A percentile compares a stretch with the other conserved stretches of the same genome.
These are phyloP conservation scores for Oreochromis spilurus DNA, from an alignment of 2,113 vertebrate species.

Conservation along the genomic window DNA sequence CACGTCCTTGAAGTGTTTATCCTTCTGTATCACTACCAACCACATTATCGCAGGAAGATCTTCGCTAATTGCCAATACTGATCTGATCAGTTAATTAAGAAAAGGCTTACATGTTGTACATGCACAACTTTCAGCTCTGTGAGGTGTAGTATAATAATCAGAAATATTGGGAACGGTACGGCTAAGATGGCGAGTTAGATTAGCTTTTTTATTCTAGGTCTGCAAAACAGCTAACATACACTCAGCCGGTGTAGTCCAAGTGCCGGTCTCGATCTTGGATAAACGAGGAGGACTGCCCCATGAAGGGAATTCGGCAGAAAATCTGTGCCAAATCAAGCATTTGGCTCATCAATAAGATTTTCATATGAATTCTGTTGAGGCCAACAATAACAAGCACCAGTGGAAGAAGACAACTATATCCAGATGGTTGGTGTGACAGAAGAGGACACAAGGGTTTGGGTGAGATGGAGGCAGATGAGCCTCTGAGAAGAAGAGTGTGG, in stretches of 20 bases:
- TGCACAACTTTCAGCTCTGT: neutral
- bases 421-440: neutral
- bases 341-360: neutral
- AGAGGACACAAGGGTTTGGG: neutral
- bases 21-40: neutral
- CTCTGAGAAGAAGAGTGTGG: neutral
- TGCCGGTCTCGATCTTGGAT: neutral
- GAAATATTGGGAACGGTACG: neutral
- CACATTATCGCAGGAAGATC: neutral
- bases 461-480: neutral
- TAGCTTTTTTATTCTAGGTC: neutral
- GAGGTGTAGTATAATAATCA: neutral
- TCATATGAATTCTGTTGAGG: neutral
- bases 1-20: neutral
- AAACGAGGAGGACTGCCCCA: neutral
- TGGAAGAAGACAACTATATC: neutral
- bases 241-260: neutral
- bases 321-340: neutral
- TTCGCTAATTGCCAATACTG: neutral
- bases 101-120: neutral
- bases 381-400: neutral
- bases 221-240: neutral
- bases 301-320: neutral
- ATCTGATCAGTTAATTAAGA: neutral
- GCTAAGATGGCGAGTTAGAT: neutral